Evolutionary conservation across 2,113 vertebrate species (phyloP).

Genomic region (Zosterops borbonicus): DNA sequence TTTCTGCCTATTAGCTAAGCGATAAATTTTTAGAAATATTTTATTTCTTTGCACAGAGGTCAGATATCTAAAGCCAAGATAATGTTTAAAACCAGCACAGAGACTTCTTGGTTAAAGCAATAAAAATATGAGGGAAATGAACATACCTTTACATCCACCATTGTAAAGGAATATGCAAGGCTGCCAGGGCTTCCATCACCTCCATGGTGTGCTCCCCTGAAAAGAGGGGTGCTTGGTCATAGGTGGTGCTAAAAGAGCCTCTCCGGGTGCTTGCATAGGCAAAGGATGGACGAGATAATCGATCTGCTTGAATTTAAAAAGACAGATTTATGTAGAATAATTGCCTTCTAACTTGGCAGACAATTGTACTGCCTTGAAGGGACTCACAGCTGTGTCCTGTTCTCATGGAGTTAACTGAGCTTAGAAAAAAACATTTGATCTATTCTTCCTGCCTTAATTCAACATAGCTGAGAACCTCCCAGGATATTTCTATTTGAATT

Average conservation of each 20-base stretch:
- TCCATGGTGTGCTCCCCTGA: not conserved
- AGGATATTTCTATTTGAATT: conserved; percentile 6
- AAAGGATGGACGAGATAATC: not conserved
- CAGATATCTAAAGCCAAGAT: not conserved
- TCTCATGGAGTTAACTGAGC: conserved; percentile 32
- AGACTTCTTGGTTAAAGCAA: not conserved
- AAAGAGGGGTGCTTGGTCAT: not conserved
- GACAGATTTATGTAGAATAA: conserved; percentile 44
- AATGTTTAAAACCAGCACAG: not conserved
- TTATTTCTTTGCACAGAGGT: not conserved
- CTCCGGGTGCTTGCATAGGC: not conserved
- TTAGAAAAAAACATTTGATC: conserved; percentile 15
- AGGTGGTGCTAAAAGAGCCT: not conserved
- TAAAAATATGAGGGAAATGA: not conserved
- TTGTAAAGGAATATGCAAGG: not conserved
- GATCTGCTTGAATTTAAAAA: conserved; percentile 51
- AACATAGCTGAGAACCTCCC: conserved; percentile 2
- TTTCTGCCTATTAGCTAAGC: not conserved
- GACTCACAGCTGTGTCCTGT: conserved; percentile 47
- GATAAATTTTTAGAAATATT: not conserved
- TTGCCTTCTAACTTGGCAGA: conserved; percentile 45
- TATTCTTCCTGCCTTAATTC: conserved; percentile 40
- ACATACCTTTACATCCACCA: not conserved
- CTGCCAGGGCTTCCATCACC: not conserved
- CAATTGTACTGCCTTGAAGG: conserved; percentile 14